Evolutionary conservation across 92 coral and sea anemone genomes (phyloP).

Genomic region (Phenganax subtilis): DNA sequence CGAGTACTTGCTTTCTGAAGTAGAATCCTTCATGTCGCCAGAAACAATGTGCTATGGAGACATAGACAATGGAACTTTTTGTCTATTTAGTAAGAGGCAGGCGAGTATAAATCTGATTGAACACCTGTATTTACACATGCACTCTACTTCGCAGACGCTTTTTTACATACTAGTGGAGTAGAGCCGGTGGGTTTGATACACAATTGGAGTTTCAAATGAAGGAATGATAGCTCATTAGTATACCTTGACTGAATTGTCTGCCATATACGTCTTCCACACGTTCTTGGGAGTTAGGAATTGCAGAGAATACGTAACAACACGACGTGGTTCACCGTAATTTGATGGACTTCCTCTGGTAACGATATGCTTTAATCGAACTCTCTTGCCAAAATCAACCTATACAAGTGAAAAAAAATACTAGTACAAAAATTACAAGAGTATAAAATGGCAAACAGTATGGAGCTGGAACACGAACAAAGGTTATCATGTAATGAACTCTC

Average conservation of each 20-base stretch:
- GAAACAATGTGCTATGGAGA: constrained; percentile 10
- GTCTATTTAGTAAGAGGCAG: background rate
- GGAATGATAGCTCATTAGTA: background rate
- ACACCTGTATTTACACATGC: no score
- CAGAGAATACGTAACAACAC: constrained; percentile 6
- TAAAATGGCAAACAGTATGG: background rate
- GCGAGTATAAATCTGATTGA: no score
- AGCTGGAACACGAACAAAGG: background rate
- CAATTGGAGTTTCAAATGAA: background rate
- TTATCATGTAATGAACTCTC: no score
- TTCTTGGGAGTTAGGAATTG: background rate
- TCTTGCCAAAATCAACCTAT: constrained; percentile 15
- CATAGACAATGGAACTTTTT: background rate
- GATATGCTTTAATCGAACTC: constrained; percentile 16
- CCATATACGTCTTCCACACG: constrained; percentile 2
- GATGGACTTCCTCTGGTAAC: constrained; percentile 26
- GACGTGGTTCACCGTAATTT: constrained; percentile 19
- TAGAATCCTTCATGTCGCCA: constrained; percentile 2
- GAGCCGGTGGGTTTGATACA: no score
- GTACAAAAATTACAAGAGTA: background rate
- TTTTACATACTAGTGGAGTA: no score
- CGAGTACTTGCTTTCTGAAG: background rate
- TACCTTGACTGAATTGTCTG: constrained; percentile 11
- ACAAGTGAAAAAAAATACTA: background rate
- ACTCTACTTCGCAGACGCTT: no score